Conservation (phyloP, 92 coral and sea anemone species). For the Pocillopora meandrina region DNA sequence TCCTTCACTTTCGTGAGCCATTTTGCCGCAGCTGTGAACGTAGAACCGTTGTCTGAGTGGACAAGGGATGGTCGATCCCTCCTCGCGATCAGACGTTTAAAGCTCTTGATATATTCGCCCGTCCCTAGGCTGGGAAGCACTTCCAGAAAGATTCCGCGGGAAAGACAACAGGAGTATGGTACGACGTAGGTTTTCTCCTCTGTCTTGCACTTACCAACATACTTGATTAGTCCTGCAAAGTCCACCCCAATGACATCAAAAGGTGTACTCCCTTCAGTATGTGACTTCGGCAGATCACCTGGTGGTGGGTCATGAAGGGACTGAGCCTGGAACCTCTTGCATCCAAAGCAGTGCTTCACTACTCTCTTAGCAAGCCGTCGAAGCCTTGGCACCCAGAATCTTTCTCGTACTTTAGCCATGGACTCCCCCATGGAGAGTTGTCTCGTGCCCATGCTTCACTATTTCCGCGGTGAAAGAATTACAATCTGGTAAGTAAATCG, state of each 20-base stretch:
- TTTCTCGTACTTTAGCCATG: constrained; percentile 43
- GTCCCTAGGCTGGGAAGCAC: constrained; percentile 49
- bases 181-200: constrained; percentile 47
- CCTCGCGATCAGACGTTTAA: constrained; percentile 54
- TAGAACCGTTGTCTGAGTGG: constrained; percentile 56
- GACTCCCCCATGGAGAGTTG: constrained; percentile 40
- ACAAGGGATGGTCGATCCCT: constrained; percentile 48
- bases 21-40: constrained; percentile 51
- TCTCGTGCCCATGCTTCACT: constrained; percentile 31
- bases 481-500: constrained; percentile 36
- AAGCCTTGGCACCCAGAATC: constrained; percentile 49
- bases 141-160: constrained; percentile 45
- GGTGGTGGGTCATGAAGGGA: constrained; percentile 25
- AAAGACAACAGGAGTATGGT: constrained; percentile 47
- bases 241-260: constrained; percentile 45
- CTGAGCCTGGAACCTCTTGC: too few species aligned
- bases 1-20: constrained; percentile 48
- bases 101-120: constrained; percentile 49
- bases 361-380: constrained; percentile 22
- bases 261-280: constrained; percentile 36
- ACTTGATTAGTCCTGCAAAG: constrained; percentile 45
- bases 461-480: constrained; percentile 10
- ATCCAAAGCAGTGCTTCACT: constrained; percentile 28
- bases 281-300: constrained; percentile 43
- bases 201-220: constrained; percentile 23